phyloP scores from a whole-genome alignment of 2,797 vertebrate genomes.

The Anguilla megastoma region DNA sequence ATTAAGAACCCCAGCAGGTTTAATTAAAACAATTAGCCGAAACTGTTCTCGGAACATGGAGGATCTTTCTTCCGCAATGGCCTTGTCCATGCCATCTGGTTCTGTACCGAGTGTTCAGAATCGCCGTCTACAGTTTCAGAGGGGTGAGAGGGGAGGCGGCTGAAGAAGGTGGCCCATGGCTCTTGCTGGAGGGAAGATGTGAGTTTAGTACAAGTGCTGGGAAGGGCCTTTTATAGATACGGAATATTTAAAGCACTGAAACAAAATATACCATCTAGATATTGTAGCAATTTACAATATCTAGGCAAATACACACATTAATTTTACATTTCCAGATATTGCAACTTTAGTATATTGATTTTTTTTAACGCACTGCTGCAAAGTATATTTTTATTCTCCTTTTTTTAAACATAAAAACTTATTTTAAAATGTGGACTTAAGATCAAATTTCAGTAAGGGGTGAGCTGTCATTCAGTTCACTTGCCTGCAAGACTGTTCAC shows the following conservation, averaged over 20 bases:
- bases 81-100: conserved; percentile 39
- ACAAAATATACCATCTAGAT: neutral
- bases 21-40: conserved; percentile 63
- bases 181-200: neutral
- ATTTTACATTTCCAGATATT: neutral
- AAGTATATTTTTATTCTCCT: neutral
- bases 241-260: neutral
- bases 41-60: conserved; percentile 38
- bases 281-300: neutral
- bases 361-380: neutral
- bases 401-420: neutral
- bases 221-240: neutral
- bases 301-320: neutral
- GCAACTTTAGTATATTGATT: neutral
- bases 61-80: conserved; percentile 43
- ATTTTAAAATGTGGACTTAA: too few relatives aligned
- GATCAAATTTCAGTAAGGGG: neutral
- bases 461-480: neutral
- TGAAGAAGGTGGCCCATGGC: conserved; percentile 28
- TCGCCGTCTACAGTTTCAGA: conserved; percentile 37
- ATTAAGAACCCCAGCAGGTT: conserved; percentile 57
- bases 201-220: conserved; percentile 12
- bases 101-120: conserved; percentile 20
- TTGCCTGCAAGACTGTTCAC: neutral
- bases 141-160: conserved; percentile 12